Evolutionary conservation across 2,113 vertebrate species (phyloP).

Genomic region (Chaetura pelagica): DNA sequence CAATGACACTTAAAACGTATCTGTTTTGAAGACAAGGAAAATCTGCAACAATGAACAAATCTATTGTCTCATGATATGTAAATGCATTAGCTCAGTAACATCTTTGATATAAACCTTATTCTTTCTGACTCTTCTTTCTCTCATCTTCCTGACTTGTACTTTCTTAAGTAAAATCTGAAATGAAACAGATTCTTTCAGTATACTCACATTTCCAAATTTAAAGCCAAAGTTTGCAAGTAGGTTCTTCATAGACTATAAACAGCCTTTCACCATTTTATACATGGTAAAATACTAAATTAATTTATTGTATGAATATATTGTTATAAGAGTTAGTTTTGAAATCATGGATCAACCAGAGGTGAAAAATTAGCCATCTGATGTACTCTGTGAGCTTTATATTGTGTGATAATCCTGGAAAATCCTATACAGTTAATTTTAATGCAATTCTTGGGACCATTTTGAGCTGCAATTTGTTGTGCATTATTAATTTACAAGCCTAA

Average conservation of each 20-base stretch:
- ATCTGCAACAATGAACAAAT: neutral
- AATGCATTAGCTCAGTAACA: neutral
- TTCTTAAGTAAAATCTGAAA: neutral
- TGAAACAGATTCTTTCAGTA: neutral
- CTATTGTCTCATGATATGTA: neutral
- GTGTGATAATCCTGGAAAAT: neutral
- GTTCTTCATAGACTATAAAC: neutral
- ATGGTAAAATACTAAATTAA: neutral
- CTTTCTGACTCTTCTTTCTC: neutral
- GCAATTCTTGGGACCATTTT: neutral
- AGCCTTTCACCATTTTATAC: neutral
- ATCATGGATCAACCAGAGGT: neutral
- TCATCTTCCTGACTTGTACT: neutral
- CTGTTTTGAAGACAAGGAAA: neutral
- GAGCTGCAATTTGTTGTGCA: conserved; percentile 6
- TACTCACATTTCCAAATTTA: neutral
- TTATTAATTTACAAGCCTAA: conserved; percentile 30
- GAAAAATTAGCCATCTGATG: conserved; percentile 10
- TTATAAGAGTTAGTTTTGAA: neutral
- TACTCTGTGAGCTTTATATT: neutral
- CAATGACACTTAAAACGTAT: neutral
- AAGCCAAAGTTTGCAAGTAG: neutral
- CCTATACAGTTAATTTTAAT: conserved; percentile 23
- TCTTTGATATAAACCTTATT: neutral
- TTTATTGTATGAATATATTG: neutral